Base-by-base conservation (phyloP, 64 coral and sea anemone genomes). In the Actinia tenebrosa region DNA sequence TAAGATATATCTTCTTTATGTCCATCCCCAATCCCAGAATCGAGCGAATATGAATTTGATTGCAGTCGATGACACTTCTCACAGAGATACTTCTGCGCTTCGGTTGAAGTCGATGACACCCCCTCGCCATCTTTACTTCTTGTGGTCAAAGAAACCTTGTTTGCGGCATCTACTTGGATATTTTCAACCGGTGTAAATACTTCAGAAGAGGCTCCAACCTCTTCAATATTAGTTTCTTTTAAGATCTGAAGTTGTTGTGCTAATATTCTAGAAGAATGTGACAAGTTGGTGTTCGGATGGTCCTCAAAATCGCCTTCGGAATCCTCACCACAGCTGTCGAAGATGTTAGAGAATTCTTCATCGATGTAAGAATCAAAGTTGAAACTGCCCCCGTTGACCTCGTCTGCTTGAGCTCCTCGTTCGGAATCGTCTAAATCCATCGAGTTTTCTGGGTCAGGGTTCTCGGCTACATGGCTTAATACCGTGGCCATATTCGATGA, bases 201-300 rank as follows among this genome's bases (percentile, higher is more conserved):
- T 81, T 22, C 79, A 19, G 79, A 22, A 53, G 79, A 7, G 19
- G 42, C 79, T 16, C 22, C 46, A 17, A 45, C 79, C 7, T 81
- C 50, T 20, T 81, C 79, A 81, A 22, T 17, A 81, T 19, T 50
- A 20, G 79, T 37, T 81, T 81, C 79, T 45, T 81, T 81, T 37
- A 81, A 81, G 2, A 50, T 81, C 79, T 81, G 43, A 50, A 81
- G 79, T 16, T 81, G 79, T 16, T 81, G 79, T 11, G 79, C 79
- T 53, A 81, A 53, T 2, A 81, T 81, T 22, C 16, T 18, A 19
- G 79, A 81, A 50, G 79, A 81, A 10, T 81, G 44, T 19, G 79
- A 81, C 1, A 17, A 5, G 17, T 19, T 81, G 5, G 16, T 9
- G 16, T 20, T 81, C 46, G 79, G 79, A 47, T 44, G 15, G 79